Percentiles rank a stretch among this genome's conserved stretches.
Evolutionary conservation across 2,797 vertebrate species (phyloP).

Genomic region (Euphonia xanthogaster): DNA sequence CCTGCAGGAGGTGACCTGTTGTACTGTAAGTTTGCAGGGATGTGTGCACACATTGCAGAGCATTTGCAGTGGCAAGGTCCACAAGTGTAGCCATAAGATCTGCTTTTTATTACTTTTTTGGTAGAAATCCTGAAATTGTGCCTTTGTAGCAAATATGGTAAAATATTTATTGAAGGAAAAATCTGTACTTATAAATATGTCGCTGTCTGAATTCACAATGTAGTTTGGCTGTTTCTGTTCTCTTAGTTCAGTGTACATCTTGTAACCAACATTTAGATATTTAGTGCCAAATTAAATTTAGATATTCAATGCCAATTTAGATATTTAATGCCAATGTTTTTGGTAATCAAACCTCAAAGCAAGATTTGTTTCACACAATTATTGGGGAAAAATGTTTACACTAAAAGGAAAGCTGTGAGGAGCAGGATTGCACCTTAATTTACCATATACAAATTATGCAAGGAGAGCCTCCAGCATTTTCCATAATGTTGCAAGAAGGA

Average conservation of each 20-base stretch:
- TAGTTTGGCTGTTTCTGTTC: not conserved
- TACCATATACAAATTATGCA: not conserved
- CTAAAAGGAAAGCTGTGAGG: not conserved
- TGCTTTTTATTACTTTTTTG: not conserved
- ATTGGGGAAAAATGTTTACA: not conserved
- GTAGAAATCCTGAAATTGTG: not conserved
- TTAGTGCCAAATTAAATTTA: not conserved
- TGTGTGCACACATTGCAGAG: accelerated
- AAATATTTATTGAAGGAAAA: not conserved
- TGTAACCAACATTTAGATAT: not conserved
- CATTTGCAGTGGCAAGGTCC: not conserved
- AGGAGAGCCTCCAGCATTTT: not conserved
- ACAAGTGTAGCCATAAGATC: not conserved
- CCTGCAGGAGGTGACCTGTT: not conserved
- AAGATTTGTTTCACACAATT: not conserved
- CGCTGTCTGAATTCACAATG: accelerated
- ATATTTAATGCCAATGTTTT: not conserved
- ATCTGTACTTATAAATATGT: not conserved
- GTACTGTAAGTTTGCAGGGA: not conserved
- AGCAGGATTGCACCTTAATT: not conserved
- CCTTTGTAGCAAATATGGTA: not conserved
- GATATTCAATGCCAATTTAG: not conserved
- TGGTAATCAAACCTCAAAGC: not conserved
- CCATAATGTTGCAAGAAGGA: not conserved
- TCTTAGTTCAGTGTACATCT: not conserved